Evolutionary conservation across 2,888 invertebrate genomes (phyloP).

Genomic region (Dryobotodes eremita): DNA sequence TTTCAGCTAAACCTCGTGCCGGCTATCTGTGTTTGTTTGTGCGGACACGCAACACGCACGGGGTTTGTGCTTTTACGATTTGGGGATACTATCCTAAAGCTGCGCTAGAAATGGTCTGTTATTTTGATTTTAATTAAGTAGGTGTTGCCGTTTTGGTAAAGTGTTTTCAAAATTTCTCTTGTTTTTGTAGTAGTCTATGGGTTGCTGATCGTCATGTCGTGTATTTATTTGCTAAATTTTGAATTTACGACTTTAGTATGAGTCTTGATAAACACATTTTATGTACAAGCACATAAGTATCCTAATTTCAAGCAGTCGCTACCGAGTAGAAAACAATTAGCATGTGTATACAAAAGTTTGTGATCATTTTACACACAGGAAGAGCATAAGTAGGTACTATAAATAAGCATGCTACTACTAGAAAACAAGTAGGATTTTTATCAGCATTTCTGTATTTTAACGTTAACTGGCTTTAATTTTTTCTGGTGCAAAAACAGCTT

Average conservation of each 20-base stretch:
- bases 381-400: no score
- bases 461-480: no score
- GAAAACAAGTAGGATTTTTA: neutral
- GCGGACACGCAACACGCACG: constrained; percentile 76
- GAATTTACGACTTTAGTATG: no score
- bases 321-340: neutral
- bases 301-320: no score
- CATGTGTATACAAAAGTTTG: neutral
- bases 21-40: constrained; percentile 77
- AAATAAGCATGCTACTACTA: neutral
- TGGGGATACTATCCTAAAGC: constrained; percentile 32
- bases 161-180: neutral
- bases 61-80: constrained; percentile 9
- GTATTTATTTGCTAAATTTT: no score
- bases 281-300: no score
- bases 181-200: neutral
- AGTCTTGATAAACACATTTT: no score
- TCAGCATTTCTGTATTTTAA: neutral
- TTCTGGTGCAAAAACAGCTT: no score
- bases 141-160: neutral
- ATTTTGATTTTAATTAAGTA: constrained; percentile 26
- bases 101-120: neutral
- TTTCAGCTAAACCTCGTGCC: constrained; percentile 71
- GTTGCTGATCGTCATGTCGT: neutral
- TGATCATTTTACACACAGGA: neutral